Evolutionary conservation across 2,888 invertebrate genomes (phyloP), one percentile per base, ranked within the genome.

Genomic region (Megamerina dolium): DNA sequence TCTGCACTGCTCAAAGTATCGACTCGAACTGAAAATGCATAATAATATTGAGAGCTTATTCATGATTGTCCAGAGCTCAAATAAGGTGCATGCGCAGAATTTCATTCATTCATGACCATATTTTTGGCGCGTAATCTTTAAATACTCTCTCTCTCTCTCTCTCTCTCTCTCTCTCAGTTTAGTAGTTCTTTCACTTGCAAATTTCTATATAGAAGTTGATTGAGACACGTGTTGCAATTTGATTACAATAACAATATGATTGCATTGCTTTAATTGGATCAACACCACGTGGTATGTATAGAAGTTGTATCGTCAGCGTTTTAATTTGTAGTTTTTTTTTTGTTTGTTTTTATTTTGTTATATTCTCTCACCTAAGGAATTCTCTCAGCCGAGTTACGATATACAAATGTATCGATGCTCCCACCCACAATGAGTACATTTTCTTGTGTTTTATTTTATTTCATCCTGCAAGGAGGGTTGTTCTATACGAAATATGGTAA

Each of bases 261-360:
- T 23, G 35, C 51, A 48, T 43, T 37, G 48, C 47, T 49, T 60
- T 64, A 65, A 64, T 66, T 65, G 66, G 50, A 55, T 54, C 55
- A 56, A 52, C 57, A 51, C 53, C 65, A 65, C 60, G 63, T 63
- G 57, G 49, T 59, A 10, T n/a, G n/a, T n/a, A n/a, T n/a, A n/a
- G n/a, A n/a, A n/a, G n/a, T n/a, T n/a, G n/a, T n/a, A n/a, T n/a
- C n/a, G n/a, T n/a, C n/a, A n/a, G n/a, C n/a, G n/a, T n/a, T n/a
- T n/a, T n/a, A n/a, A n/a, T n/a, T n/a, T n/a, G n/a, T n/a, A n/a
- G n/a, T n/a, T n/a, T n/a, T n/a, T n/a, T n/a, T n/a, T n/a, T n/a
- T n/a, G n/a, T n/a, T n/a, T n/a, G n/a, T n/a, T n/a, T n/a, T n/a
- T n/a, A n/a, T n/a, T n/a, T n/a, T n/a, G 14, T 20, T 20, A 12